Base-by-base conservation (phyloP, 2,113 vertebrate genomes). In the Scomber colias region DNA sequence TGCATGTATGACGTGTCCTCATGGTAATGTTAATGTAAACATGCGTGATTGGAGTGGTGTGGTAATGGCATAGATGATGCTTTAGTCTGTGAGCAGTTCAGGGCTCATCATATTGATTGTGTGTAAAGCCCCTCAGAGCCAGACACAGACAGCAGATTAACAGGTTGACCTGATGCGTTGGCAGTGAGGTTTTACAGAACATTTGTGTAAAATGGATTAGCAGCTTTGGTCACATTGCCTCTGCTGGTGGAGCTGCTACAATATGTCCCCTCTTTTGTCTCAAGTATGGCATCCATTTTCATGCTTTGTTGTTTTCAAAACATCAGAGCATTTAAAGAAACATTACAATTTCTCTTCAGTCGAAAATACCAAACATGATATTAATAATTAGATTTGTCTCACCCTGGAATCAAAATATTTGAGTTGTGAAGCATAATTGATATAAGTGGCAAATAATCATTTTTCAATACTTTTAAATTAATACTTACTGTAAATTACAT, bases 41-140 rank as follows among this genome's bases (percentile, higher is more conserved):
- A 11, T 71, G 57, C 72, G 24, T 83, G 79, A 83, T 84, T 81
- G 46, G 59, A 77, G 67, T 80, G 70, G 3, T 60, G 75, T 17
- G 21, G 31, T 71, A 68, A 83, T 76, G 61, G 45, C 31, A 27
- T 51, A 31, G 45, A 69, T 11, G 21, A 50, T 24, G 62, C 68
- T 60, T 59, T 71, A 57, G 68, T 70, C 66, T 61, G 68, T 44
- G 46, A 65, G 53, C 59, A 75, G 65, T 69, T 82, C 61, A 45
- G 40, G 54, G 53, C 74, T 88, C 76, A 91, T 92, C 83, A 84
- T 91, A 92, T 90, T 92, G 91, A 93, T 90, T 89, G 82, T 88
- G 81, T 82, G 64, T 85, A 88, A 94, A 94, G 75, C 88, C 70
- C 60, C 69, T 72, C 54, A 71, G 64, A 70, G 21, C 53, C 82